Conservation (phyloP, 2,888 invertebrate species). For the Hemaris fuciformis region DNA sequence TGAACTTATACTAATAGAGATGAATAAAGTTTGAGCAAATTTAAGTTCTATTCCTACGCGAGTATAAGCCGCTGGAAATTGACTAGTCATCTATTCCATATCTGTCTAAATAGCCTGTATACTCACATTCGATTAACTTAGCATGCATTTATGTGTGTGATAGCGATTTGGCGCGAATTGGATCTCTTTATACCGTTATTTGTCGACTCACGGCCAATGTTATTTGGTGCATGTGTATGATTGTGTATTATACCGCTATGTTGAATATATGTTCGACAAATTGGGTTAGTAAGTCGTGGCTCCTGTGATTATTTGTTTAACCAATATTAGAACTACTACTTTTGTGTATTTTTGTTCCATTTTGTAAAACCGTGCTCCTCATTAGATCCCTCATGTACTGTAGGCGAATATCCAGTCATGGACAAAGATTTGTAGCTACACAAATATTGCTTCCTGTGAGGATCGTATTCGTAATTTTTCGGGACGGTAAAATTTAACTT, state of each 20-base stretch:
- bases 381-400: no score
- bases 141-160: not conserved
- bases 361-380: no score
- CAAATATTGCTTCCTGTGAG: no score
- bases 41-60: no score
- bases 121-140: not conserved
- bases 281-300: not conserved
- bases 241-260: conserved; percentile 13
- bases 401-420: no score
- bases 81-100: not conserved
- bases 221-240: conserved; percentile 27
- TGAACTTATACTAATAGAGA: no score
- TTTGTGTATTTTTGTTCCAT: no score
- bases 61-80: not conserved
- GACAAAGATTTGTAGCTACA: no score
- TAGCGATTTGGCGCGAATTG: conserved; percentile 23
- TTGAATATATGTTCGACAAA: not conserved
- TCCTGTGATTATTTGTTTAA: not conserved
- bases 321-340: no score
- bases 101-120: not conserved
- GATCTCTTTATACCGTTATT: conserved; percentile 28
- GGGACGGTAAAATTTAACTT: no score
- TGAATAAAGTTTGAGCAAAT: no score
- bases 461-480: no score
- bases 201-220: conserved; percentile 20